A percentile compares a stretch with the other conserved stretches of the same genome.
Evolutionary conservation across 2,797 vertebrate genomes (phyloP).

Genomic region (Gallirallus australis): DNA sequence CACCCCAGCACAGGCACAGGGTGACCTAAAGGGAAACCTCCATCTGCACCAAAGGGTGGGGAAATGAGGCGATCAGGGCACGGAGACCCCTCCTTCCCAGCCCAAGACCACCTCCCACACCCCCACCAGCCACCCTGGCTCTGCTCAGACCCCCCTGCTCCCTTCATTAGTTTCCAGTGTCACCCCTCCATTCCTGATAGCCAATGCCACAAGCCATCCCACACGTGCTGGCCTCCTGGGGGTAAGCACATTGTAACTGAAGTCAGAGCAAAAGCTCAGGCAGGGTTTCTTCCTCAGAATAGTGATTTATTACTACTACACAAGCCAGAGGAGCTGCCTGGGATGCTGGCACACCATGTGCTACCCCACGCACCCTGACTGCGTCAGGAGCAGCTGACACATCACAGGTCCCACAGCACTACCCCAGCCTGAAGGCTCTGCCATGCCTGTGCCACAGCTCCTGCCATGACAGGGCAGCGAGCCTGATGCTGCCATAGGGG

Average conservation of each 20-base stretch:
- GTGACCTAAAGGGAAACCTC: not conserved
- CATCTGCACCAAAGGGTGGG: not conserved
- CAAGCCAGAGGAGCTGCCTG: not conserved
- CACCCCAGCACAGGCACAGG: rapidly evolving
- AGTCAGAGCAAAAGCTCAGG: not conserved
- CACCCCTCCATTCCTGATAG: not conserved
- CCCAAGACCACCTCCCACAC: not conserved
- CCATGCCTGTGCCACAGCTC: rapidly evolving
- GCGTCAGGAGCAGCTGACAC: not conserved
- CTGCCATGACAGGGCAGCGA: not conserved
- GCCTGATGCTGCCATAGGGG: no score
- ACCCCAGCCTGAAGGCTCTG: not conserved
- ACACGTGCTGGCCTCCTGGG: not conserved
- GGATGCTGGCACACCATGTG: rapidly evolving
- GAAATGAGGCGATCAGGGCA: not conserved
- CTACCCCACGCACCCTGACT: not conserved
- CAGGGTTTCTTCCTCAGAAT: not conserved
- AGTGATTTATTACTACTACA: no score
- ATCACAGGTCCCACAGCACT: not conserved
- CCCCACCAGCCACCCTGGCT: not conserved
- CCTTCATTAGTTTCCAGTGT: not conserved
- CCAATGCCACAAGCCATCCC: not conserved
- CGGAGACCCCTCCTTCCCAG: not conserved
- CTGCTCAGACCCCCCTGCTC: rapidly evolving
- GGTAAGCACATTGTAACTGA: not conserved